Base-by-base conservation (phyloP, 2,113 vertebrate genomes). In the Engystomops pustulosus region DNA sequence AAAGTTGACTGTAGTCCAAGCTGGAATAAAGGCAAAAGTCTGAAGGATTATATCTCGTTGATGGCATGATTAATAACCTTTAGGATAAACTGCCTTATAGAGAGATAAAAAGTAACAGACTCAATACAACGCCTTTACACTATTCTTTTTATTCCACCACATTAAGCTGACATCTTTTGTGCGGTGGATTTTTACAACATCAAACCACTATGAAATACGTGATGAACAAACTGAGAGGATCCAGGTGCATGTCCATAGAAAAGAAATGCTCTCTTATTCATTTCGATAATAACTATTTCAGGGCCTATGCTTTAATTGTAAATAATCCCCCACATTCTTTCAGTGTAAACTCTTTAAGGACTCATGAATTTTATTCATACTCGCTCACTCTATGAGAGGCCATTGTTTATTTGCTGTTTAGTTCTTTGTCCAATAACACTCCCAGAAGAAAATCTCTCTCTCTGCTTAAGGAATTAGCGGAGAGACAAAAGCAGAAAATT, bases 391-490 rank as follows among this genome's bases (percentile, higher is more conserved):
- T 94, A 94, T 94, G 94, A 95, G 93, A 92, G 93, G 91, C 92
- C 94, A 94, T 94, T 95, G 93, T 95, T 94, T 94, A 94, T 95
- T 94, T 95, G 93, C 94, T 95, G 93, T 95, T 94, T 93, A 91
- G 90, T 90, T 94, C 94, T 94, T 94, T 94, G 94, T 95, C 92
- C 91, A 94, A 93, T 94, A 93, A 94, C 94, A 93, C 93, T 94
- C 93, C 91, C 94, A 93, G 91, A 92, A 92, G 91, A 94, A 93
- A 95, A 94, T 93, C 94, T 96, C 93, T 94, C 95, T 95, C 92
- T 95, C 94, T 96, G 95, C 96, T 95, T 94, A 94, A 95, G 95
- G 95, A 98, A 97, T 97, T 97, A 96, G 93, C 93, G 89, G 92
- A 93, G 94, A 92, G 94, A 97, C 96, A 97, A 97, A 97, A 95